Evolutionary conservation across 2,888 invertebrate species (phyloP).

Genomic region (Polyploca ridens): DNA sequence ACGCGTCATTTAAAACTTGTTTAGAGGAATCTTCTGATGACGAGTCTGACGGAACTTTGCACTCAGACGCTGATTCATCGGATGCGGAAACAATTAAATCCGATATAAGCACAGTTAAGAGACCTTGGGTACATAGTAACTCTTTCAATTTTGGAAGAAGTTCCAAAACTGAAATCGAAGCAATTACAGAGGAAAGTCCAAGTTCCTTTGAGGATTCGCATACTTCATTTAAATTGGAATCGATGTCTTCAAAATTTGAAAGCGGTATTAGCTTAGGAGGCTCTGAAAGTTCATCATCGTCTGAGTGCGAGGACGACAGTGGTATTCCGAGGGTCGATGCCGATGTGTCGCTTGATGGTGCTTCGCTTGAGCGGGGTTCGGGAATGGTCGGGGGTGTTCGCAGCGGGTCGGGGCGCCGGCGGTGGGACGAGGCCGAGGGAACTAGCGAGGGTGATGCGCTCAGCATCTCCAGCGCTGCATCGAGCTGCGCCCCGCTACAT

Average conservation of each 20-base stretch:
- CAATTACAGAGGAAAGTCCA: slow-evolving; percentile 57
- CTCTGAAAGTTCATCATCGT: slow-evolving; percentile 70
- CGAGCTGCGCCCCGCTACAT: slow-evolving; percentile 76
- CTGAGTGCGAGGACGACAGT: slow-evolving; percentile 69
- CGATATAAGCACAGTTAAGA: slow-evolving; percentile 67
- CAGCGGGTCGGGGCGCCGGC: slow-evolving; percentile 81
- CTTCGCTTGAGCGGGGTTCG: slow-evolving; percentile 81
- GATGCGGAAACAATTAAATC: slow-evolving; percentile 77
- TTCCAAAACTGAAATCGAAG: slow-evolving; percentile 53
- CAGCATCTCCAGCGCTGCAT: slow-evolving; percentile 78
- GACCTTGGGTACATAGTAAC: slow-evolving; percentile 78
- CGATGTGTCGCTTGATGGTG: slow-evolving; percentile 70
- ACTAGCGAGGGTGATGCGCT: slow-evolving; percentile 78
- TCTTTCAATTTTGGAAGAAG: slow-evolving; percentile 71
- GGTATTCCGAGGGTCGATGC: slow-evolving; percentile 71
- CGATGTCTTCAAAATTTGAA: slow-evolving; percentile 66
- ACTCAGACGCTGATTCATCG: slow-evolving; percentile 73
- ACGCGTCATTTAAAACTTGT: slow-evolving; percentile 73
- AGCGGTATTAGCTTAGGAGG: slow-evolving; percentile 72
- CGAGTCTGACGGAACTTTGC: slow-evolving; percentile 69
- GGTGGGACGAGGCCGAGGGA: slow-evolving; percentile 78
- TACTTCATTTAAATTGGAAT: slow-evolving; percentile 43
- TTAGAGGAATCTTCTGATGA: slow-evolving; percentile 73
- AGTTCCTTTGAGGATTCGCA: slow-evolving; percentile 45
- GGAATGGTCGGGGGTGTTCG: slow-evolving; percentile 76